A percentile compares a stretch with the other conserved stretches of the same genome.
Conservation (phyloP, 2,113 vertebrate species). For the Bujurquina vittata region DNA sequence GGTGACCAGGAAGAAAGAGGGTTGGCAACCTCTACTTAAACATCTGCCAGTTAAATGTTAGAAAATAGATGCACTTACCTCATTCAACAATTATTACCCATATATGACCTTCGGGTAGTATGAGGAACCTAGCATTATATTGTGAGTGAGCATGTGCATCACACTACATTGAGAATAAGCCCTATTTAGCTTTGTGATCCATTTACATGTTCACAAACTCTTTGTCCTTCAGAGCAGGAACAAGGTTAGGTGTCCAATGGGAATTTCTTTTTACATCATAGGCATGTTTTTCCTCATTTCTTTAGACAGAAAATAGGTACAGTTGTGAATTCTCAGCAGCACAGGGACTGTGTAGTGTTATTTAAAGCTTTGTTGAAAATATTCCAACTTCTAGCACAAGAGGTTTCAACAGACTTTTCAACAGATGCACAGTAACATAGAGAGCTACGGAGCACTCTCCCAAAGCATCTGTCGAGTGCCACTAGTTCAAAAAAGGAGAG, state of each 20-base stretch:
- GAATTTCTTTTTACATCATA: constrained; percentile 10
- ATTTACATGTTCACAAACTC: constrained; percentile 1
- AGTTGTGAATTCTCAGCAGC: constrained; percentile 21
- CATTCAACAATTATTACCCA: neutral
- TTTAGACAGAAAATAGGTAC: neutral
- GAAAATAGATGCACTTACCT: neutral
- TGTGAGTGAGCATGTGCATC: neutral
- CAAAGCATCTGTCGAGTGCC: constrained; percentile 28
- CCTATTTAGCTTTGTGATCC: neutral
- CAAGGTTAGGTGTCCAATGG: neutral
- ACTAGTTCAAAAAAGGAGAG: neutral
- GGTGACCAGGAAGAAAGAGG: rapidly evolving
- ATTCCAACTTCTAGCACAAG: constrained; percentile 2
- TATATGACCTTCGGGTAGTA: neutral
- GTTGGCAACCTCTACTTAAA: neutral
- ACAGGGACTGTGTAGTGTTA: constrained; percentile 1
- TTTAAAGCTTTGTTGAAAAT: constrained; percentile 37
- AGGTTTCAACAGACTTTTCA: constrained; percentile 1
- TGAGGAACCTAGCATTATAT: neutral
- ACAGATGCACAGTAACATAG: constrained; percentile 4
- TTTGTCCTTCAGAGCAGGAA: constrained; percentile 11
- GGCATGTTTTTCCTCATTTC: neutral
- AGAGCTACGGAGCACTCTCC: neutral
- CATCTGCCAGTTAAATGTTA: neutral
- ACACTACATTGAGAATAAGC: neutral